Evolutionary conservation across 2,797 vertebrate genomes (phyloP).

Genomic region (Rhinoraja longicauda): DNA sequence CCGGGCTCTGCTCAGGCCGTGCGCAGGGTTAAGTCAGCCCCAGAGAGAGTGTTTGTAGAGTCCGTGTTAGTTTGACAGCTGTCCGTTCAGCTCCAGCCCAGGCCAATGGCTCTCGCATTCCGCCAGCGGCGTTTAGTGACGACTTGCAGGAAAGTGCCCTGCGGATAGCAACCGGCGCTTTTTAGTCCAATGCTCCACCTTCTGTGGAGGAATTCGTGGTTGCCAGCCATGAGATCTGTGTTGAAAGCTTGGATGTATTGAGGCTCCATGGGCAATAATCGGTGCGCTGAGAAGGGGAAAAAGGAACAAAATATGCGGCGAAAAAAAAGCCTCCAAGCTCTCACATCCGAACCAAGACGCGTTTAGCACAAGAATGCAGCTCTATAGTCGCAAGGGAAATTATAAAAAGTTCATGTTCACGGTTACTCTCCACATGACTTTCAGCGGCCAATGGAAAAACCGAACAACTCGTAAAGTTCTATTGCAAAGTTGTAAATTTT

Average conservation of each 20-base stretch:
- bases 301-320: conserved; percentile 43
- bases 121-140: conserved; percentile 55
- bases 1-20: conserved; percentile 9
- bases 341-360: conserved; percentile 64
- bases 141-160: conserved; percentile 69
- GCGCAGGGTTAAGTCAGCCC: background rate
- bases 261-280: conserved; percentile 54
- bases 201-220: conserved; percentile 52
- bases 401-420: conserved; percentile 98
- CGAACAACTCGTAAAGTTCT: conserved; percentile 92
- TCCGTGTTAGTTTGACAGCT: conserved; percentile 68
- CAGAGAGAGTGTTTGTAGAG: conserved; percentile 36
- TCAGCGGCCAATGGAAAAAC: conserved; percentile 78
- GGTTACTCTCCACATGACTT: conserved; percentile 84
- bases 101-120: conserved; percentile 57
- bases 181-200: conserved; percentile 63
- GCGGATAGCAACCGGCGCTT: conserved; percentile 60
- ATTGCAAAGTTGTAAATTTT: conserved; percentile 99
- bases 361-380: conserved; percentile 81
- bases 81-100: conserved; percentile 60
- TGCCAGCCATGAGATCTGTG: conserved; percentile 51
- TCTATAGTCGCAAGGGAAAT: conserved; percentile 94
- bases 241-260: conserved; percentile 49
- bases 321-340: conserved; percentile 30
- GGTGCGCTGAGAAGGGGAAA: conserved; percentile 64